These are phyloP conservation scores for Hyles lineata DNA, from an alignment of 2,888 invertebrate genomes.

Conservation along the genomic window DNA sequence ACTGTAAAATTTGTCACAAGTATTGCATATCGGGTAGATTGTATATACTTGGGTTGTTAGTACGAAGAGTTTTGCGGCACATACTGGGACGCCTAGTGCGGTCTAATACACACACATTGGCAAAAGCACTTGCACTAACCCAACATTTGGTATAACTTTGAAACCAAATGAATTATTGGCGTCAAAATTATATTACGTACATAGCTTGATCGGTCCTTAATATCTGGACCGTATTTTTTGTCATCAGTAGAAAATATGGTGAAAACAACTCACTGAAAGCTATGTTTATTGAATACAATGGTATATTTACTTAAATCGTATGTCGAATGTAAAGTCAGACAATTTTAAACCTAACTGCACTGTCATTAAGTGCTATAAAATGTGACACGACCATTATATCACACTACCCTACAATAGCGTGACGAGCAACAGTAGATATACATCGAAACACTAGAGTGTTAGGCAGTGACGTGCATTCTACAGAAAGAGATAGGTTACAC, in stretches of 20 bases:
- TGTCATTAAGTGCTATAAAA: too few species aligned
- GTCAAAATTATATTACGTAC: not conserved
- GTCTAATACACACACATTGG: conserved; percentile 46
- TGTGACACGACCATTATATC: not conserved
- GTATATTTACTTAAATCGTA: too few species aligned
- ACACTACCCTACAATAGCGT: not conserved
- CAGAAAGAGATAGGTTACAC: too few species aligned
- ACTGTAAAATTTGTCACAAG: conserved; percentile 39
- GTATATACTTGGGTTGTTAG: conserved; percentile 14
- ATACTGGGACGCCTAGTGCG: conserved; percentile 34
- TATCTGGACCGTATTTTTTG: too few species aligned
- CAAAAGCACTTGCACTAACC: conserved; percentile 59
- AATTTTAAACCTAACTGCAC: too few species aligned
- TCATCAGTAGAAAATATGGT: too few species aligned
- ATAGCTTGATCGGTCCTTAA: too few species aligned
- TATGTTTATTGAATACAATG: too few species aligned
- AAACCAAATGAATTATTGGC: not conserved
- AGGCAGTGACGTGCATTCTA: not conserved
- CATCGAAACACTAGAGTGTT: not conserved
- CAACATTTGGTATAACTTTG: conserved; percentile 16
- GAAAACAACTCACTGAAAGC: too few species aligned
- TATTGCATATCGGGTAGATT: conserved; percentile 4
- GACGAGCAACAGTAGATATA: conserved; percentile 21
- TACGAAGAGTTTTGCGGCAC: conserved; percentile 33
- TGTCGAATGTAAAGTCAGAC: too few species aligned